A percentile compares a stretch with the other conserved stretches of the same genome.
Evolutionary conservation across 2,113 vertebrate genomes (phyloP).

Genomic region (Prochilodus magdalenae): DNA sequence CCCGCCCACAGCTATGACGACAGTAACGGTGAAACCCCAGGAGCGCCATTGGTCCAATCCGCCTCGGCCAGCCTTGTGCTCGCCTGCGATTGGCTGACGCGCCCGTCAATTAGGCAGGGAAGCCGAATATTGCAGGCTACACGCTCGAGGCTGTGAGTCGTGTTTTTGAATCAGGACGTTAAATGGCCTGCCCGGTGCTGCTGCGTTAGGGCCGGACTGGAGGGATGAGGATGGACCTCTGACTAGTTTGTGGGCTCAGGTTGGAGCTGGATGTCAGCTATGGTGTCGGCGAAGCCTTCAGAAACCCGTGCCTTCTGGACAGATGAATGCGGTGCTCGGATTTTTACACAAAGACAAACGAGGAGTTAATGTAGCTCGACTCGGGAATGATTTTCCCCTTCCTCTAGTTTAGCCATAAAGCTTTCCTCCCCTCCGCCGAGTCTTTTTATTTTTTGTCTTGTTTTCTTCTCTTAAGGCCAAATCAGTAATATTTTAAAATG

Average conservation of each 20-base stretch:
- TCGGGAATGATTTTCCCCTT: not conserved
- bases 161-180: not conserved
- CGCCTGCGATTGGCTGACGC: not conserved
- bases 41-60: not conserved
- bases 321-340: conserved; percentile 54
- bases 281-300: conserved; percentile 68
- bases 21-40: too few relatives aligned
- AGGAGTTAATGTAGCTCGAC: not conserved
- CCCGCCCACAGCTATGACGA: too few relatives aligned
- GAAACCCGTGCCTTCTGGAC: conserved; percentile 61
- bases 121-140: not conserved
- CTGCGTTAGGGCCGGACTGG: not conserved
- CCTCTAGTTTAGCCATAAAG: not conserved
- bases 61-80: not conserved
- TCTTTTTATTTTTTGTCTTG: too few relatives aligned
- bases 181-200: not conserved
- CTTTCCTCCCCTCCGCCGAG: not conserved
- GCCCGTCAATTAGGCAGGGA: not conserved
- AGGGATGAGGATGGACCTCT: not conserved
- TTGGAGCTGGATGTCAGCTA: conserved; percentile 21
- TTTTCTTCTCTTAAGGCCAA: not conserved
- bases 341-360: not conserved
- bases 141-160: not conserved
- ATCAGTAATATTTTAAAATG: conserved; percentile 37
- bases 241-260: conserved; percentile 28